Evolutionary conservation across 2,113 vertebrate genomes (phyloP), one percentile per base, ranked within the genome.

Genomic region (Phalacrocorax brasilianus): DNA sequence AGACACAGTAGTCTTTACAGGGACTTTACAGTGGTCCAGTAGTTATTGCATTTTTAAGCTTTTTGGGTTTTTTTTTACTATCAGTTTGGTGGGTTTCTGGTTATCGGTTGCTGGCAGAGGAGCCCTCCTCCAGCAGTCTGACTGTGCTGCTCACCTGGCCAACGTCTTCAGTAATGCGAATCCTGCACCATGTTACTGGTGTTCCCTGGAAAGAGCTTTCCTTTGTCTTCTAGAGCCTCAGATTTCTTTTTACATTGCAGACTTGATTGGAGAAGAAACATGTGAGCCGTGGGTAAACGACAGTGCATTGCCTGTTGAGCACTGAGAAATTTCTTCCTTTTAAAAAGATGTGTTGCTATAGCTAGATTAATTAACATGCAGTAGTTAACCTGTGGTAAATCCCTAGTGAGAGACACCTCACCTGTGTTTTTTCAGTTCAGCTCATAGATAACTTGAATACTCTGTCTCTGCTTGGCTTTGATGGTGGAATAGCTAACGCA

Each of bases 61-160:
- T 6, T 3, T 14, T 11, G 38, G 26, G 9, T 28, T 53, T 52
- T 35, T 35, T 53, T 30, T 52, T 24, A 23, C 16, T 33, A 14
- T 40, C 1, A 0, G 6, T 79, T 87, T 79, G 17, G 5, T 44
- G 0, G 0, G 26, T 71, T 79, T 50, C 27, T 74, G 81, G 24
- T 83, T 50, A 8, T 15, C 52, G 45, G 32, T 38, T 75, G 65
- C 59, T 55, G 63, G 38, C 6, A 3, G 55, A 45, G 72, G 66
- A 63, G 49, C 55, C 15, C 11, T 77, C 27, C 19, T 61, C 32
- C 32, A 42, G 52, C 45, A 16, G 4, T 47, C 58, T 83, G 40
- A 8, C 45, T 38, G 52, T 75, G 40, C 61, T 45, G 15, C 40
- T 86, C 12, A 4, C 32, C 52, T 70, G 49, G 49, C 70, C 70